Conservation (phyloP, 2,888 invertebrate species). For the Drosophila subsilvestris region DNA sequence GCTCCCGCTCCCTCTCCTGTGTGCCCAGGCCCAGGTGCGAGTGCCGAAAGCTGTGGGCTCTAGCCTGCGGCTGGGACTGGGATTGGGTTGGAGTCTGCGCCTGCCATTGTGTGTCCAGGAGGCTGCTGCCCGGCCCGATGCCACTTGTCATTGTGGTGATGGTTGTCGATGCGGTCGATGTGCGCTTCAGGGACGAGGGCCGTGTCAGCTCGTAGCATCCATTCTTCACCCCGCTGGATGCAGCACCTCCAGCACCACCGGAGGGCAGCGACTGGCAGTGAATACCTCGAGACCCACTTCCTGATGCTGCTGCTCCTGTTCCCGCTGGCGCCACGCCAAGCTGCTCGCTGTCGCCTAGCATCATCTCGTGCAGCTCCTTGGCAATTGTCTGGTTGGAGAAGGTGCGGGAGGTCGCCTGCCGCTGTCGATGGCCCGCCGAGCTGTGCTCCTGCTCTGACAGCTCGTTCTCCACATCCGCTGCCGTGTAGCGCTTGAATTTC, state of each 20-base stretch:
- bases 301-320: constrained; percentile 5
- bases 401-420: constrained; percentile 73
- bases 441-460: constrained; percentile 82
- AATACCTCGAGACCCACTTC: constrained; percentile 22
- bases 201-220: constrained; percentile 81
- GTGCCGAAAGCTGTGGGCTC: constrained; percentile 64
- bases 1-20: constrained; percentile 42
- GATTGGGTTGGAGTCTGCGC: constrained; percentile 27
- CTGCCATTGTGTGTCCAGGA: constrained; percentile 74
- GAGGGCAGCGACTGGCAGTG: constrained; percentile 77
- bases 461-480: constrained; percentile 81
- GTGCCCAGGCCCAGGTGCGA: constrained; percentile 53
- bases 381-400: constrained; percentile 82
- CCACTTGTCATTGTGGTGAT: constrained; percentile 80
- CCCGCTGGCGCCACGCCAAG: constrained; percentile 16
- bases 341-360: constrained; percentile 73
- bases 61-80: constrained; percentile 27
- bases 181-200: constrained; percentile 77
- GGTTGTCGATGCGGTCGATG: constrained; percentile 77
- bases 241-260: constrained; percentile 35
- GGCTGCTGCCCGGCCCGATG: constrained; percentile 65
- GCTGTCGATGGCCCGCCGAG: constrained; percentile 71
- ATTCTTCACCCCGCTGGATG: constrained; percentile 56
- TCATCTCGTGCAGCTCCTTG: constrained; percentile 81
- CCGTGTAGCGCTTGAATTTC: constrained; percentile 82